A percentile compares a stretch with the other conserved stretches of the same genome.
Evolutionary conservation across 2,888 invertebrate species (phyloP).

Genomic region (Brachynemurus nebulosus): DNA sequence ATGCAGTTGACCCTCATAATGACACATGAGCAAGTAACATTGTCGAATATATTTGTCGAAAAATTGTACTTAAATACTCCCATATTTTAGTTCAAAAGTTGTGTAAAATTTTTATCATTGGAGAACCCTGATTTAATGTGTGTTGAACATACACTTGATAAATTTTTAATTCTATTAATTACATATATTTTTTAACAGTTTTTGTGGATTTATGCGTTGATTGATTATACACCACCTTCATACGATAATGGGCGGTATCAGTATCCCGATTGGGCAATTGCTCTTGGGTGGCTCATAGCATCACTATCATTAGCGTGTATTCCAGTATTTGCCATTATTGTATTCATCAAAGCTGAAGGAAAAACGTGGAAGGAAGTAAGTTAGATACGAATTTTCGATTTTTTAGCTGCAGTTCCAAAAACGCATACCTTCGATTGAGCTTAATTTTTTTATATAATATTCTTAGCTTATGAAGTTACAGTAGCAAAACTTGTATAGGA

Average conservation of each 20-base stretch:
- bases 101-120: neutral
- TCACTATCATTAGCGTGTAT: slow-evolving; percentile 72
- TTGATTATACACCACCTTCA: slow-evolving; percentile 75
- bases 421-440: neutral
- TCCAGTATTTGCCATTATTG: slow-evolving; percentile 65
- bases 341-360: slow-evolving; percentile 57
- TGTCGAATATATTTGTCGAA: too few relatives aligned
- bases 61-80: too few relatives aligned
- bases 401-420: neutral
- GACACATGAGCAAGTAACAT: too few relatives aligned
- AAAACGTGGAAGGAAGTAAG: slow-evolving; percentile 55
- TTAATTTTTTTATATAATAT: slow-evolving; percentile 1
- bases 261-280: slow-evolving; percentile 77
- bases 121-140: neutral
- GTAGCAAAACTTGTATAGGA: too few relatives aligned
- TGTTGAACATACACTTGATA: too few relatives aligned
- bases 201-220: slow-evolving; percentile 74
- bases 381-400: too few relatives aligned
- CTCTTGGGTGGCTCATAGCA: slow-evolving; percentile 76
- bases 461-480: neutral
- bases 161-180: neutral
- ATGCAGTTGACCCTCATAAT: too few relatives aligned
- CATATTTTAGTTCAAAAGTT: too few relatives aligned
- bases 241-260: slow-evolving; percentile 65
- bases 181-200: neutral